Evolutionary conservation across 2,888 invertebrate species (phyloP).

Genomic region (Oscheius myriophilus): DNA sequence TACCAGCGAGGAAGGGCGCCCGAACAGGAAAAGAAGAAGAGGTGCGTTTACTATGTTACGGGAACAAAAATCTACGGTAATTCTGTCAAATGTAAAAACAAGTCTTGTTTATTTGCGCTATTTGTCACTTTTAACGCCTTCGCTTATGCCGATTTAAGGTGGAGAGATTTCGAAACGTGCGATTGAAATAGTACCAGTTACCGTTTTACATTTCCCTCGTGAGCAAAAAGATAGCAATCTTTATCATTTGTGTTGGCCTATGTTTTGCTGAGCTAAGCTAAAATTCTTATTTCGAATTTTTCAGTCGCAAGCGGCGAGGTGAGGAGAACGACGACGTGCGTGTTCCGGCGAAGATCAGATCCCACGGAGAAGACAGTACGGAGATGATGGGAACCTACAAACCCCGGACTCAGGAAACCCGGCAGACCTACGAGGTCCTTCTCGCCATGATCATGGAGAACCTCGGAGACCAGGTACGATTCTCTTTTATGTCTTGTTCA

Average conservation of each 20-base stretch:
- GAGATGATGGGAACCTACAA: slow-evolving; percentile 92
- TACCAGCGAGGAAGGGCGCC: slow-evolving; percentile 91
- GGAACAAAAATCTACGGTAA: not conserved
- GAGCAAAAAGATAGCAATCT: too few species aligned
- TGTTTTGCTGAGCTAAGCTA: too few species aligned
- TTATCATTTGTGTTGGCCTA: too few species aligned
- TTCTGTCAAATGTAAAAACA: too few species aligned
- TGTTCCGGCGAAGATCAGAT: slow-evolving; percentile 25
- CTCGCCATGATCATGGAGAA: slow-evolving; percentile 96
- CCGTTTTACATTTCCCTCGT: too few species aligned
- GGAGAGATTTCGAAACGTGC: too few species aligned
- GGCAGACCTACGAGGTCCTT: slow-evolving; percentile 94
- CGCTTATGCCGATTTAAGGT: too few species aligned
- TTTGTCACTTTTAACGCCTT: too few species aligned
- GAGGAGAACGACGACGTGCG: slow-evolving; percentile 43
- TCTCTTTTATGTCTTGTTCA: slow-evolving; percentile 9
- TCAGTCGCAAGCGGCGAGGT: slow-evolving; percentile 43
- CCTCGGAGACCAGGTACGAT: slow-evolving; percentile 82
- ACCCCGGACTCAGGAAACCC: slow-evolving; percentile 95
- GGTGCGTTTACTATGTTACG: slow-evolving; percentile 72
- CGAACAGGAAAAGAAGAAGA: slow-evolving; percentile 91
- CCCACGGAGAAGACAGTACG: slow-evolving; percentile 74
- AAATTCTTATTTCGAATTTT: too few species aligned
- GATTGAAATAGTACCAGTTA: too few species aligned
- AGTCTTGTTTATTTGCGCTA: too few species aligned